Evolutionary conservation across 2,797 vertebrate species (phyloP), one percentile per base, ranked within the genome.

Genomic region (Scarus forsteni): DNA sequence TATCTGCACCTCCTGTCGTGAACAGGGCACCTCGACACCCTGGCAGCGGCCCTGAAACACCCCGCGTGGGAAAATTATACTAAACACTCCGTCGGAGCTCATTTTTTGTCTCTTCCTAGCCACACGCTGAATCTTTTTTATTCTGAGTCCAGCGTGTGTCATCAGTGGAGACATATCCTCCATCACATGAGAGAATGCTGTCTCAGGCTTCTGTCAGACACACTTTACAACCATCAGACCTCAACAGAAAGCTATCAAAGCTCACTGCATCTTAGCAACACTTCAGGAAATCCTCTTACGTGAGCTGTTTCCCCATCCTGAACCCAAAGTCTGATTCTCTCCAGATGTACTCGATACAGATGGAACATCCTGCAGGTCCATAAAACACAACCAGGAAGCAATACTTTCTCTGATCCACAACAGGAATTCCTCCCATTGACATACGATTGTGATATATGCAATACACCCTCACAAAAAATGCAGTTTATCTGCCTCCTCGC

Each of bases 1-100:
- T 90, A 88, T 87, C 77, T 73, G 49, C 9, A 15, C 76, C 75
- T 72, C 81, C 78, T 81, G 86, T 79, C 66, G 82, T n/a, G 70
- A 62, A 49, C 49, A 9, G 27, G 66, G 65, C 62, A 70, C 62
- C 44, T 60, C 57, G 78, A 74, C 69, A 73, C 54, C 53, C 57
- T 77, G 75, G 48, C 56, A 65, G 53, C 45, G 79, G 79, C 80
- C 71, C 68, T 76, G 53, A 72, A 75, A 80, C 71, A 63, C 50
- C 44, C 18, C 73, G 76, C 67, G 57, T 43, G 53, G 73, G 74
- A 71, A 61, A 62, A 77, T 76, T 50, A 58, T 42, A 73, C 65
- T 74, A 79, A 80, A 72, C 56, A 64, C 56, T 54, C 45, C 59
- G 68, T 79, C 70, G 59, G 39, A 71, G 52, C 50, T 66, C 49